Evolutionary conservation across 2,888 invertebrate species (phyloP).

Genomic region (Athalia circularis): DNA sequence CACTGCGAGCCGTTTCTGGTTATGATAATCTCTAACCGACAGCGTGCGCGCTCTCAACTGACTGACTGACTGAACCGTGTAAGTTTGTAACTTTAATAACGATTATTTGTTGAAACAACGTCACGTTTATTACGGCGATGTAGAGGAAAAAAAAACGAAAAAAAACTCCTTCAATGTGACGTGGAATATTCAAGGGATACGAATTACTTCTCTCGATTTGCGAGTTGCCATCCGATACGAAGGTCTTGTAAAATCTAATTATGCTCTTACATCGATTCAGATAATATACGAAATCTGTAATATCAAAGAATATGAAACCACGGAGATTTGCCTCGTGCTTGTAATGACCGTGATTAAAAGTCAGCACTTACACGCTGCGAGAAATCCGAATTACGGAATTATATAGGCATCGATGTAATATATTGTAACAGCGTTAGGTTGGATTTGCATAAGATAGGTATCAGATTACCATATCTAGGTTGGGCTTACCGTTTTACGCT

Average conservation of each 20-base stretch:
- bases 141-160: neutral
- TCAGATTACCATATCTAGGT: constrained; percentile 43
- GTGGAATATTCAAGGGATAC: neutral
- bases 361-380: neutral
- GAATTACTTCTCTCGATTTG: no score
- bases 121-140: neutral
- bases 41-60: constrained; percentile 10
- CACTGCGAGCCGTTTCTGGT: constrained; percentile 38
- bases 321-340: neutral
- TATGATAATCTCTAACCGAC: constrained; percentile 35
- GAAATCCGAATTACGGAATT: constrained; percentile 37
- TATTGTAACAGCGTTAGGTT: constrained; percentile 24
- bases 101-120: constrained; percentile 28
- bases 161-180: neutral
- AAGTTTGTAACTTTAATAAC: constrained; percentile 20
- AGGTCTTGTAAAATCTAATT: no score
- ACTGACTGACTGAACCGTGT: constrained; percentile 4
- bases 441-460: constrained; percentile 39
- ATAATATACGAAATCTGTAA: no score
- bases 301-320: no score
- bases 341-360: neutral
- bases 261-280: no score
- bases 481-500: constrained; percentile 33
- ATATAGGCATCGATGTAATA: constrained; percentile 37
- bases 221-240: no score